Base-by-base conservation (phyloP, 2,888 invertebrate genomes). In the Asteroscopus sphinx region DNA sequence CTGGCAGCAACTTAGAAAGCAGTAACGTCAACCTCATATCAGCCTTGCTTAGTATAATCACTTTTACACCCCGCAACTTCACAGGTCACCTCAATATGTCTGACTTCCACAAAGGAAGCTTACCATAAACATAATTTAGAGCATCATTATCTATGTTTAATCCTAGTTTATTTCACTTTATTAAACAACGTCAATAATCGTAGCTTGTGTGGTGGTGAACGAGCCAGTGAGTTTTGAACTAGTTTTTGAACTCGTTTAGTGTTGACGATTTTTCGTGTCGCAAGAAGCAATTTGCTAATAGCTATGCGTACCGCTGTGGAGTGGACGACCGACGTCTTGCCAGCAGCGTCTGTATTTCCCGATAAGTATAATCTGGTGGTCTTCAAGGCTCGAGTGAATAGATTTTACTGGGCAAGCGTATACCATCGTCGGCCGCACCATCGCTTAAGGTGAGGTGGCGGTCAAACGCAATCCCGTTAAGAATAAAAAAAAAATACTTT, bases 141-240 rank as follows among this genome's bases (percentile, higher is more conserved):
- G 58, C 56, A 62, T 65, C 61, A 59, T 68, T 68, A 73, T 48
- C 57, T 36, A 12, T 62, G 55, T 59, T 70, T 61, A 77, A 58
- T 62, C 54, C 53, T 58, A 33, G 45, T 70, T 76, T 70, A 71
- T 69, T 78, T 69, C 69, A 63, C 57, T 68, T 73, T 78, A 72
- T 75, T 76, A 54, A 71, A 35, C 68, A 58, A 68, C 68, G 73
- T 74, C 69, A 73, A 73, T 69, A 65, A 48, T 47, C 47, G 45
- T 74, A 64, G 56, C 61, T 46, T 41, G 59, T 61, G 37, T 57
- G 11, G 37, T 57, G 11, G 62, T 33, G 46, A 52, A 77, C 67
- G 67, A 64, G 58, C 75, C 61, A 73, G 61, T 80, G 66, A 65
- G 41, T 60, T 47, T n/a, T 32, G 16, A 61, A 77, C 76, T 71